Percentiles rank a stretch among this genome's conserved stretches.
phyloP scores from a whole-genome alignment of 2,888 invertebrate genomes.

The Drosophila heteroneura region DNA sequence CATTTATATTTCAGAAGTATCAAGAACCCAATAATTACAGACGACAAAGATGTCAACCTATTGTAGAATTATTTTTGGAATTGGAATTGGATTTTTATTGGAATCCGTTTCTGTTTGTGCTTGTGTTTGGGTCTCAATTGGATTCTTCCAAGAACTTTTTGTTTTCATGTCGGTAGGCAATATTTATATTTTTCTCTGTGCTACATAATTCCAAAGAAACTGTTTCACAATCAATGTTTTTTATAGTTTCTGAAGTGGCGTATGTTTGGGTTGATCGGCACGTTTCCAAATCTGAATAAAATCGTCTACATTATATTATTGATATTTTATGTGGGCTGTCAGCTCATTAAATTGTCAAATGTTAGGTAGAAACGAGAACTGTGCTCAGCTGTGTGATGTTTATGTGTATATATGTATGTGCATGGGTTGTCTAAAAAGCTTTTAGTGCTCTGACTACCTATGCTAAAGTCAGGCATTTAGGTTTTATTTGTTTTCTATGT shows the following conservation, averaged over 20 bases:
- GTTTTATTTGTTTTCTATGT: neutral
- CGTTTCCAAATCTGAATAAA: conserved; percentile 37
- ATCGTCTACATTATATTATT: conserved; percentile 44
- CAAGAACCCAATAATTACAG: conserved; percentile 36
- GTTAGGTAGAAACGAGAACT: conserved; percentile 25
- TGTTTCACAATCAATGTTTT: conserved; percentile 19
- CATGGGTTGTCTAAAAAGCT: conserved; percentile 7
- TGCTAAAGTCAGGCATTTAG: neutral
- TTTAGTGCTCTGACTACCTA: neutral
- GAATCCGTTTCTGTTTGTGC: conserved; percentile 16
- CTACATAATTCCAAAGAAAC: conserved; percentile 40
- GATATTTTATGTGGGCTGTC: conserved; percentile 49
- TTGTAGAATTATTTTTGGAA: conserved; percentile 2
- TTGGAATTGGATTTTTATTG: conserved; percentile 19
- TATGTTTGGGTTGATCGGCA: conserved; percentile 23
- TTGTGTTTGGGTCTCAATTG: neutral
- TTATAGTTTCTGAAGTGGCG: neutral
- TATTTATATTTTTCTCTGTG: conserved; percentile 25
- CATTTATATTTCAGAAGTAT: conserved; percentile 41
- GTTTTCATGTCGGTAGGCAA: neutral
- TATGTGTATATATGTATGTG: neutral
- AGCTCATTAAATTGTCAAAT: conserved; percentile 45
- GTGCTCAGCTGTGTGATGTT: neutral
- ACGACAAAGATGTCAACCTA: conserved; percentile 36
- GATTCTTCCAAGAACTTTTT: conserved; percentile 40